Conservation (phyloP, 2,888 invertebrate species). For the Stenotaenia linearis region DNA sequence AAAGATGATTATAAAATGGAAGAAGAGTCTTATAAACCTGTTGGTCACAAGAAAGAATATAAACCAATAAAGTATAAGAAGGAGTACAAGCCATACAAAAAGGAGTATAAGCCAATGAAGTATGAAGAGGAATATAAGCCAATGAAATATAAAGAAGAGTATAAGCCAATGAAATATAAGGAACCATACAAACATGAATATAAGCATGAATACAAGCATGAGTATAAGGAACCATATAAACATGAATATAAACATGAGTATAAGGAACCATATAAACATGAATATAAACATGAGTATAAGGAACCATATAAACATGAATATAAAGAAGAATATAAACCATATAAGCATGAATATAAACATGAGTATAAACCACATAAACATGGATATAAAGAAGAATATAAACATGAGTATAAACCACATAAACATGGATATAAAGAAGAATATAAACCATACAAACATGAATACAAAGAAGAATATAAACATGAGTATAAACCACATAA, state of each 20-base stretch:
- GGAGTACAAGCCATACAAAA: background rate
- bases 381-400: slow-evolving; percentile 8
- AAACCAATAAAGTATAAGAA: slow-evolving; percentile 14
- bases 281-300: slow-evolving; percentile 18
- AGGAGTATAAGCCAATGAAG: no score
- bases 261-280: background rate
- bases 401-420: slow-evolving; percentile 21
- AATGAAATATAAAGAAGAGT: background rate
- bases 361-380: slow-evolving; percentile 29
- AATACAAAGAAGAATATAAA: slow-evolving; percentile 22
- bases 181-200: background rate
- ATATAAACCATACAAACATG: background rate
- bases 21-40: background rate
- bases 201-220: background rate
- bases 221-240: background rate
- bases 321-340: slow-evolving; percentile 17
- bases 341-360: background rate
- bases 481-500: slow-evolving; percentile 19
- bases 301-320: background rate
- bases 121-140: background rate
- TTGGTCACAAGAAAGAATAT: slow-evolving; percentile 22
- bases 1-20: slow-evolving; percentile 24
- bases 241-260: slow-evolving; percentile 20
- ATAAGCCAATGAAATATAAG: background rate
- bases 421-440: background rate